These are phyloP conservation scores for Lithophane leautieri DNA, from an alignment of 2,888 invertebrate genomes.

Conservation along the genomic window DNA sequence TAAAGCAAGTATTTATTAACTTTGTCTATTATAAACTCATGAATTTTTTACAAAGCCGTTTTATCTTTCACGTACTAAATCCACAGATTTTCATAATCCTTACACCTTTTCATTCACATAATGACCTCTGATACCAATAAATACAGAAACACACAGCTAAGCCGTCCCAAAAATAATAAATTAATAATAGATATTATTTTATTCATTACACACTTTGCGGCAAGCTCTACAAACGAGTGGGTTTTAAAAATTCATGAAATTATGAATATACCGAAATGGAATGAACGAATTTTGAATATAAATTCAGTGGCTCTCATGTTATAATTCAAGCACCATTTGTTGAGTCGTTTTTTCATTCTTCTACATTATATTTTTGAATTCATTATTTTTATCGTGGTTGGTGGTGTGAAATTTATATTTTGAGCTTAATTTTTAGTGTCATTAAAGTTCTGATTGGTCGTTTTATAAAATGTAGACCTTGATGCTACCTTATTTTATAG, in stretches of 20 bases:
- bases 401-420: not conserved
- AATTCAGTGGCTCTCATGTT: slow-evolving; percentile 46
- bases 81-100: not conserved
- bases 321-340: slow-evolving; percentile 48
- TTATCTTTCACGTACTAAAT: not conserved
- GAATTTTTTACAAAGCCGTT: no score
- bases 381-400: not conserved
- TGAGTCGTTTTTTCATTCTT: slow-evolving; percentile 14
- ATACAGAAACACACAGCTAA: slow-evolving; percentile 12
- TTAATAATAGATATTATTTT: slow-evolving; percentile 46
- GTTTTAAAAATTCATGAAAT: slow-evolving; percentile 61
- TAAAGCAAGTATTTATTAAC: not conserved
- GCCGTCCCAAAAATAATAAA: slow-evolving; percentile 45
- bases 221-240: slow-evolving; percentile 33
- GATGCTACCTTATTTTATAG: not conserved
- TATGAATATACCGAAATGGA: slow-evolving; percentile 56
- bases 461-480: not conserved
- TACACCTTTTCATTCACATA: not conserved
- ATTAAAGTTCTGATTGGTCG: not conserved
- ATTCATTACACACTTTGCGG: slow-evolving; percentile 57
- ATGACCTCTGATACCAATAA: slow-evolving; percentile 3
- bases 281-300: slow-evolving; percentile 59
- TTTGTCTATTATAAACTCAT: not conserved
- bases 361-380: slow-evolving; percentile 31
- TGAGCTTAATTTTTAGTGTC: not conserved